Base-by-base conservation (phyloP, 2,797 vertebrate species). In the Serranus cabrilla region DNA sequence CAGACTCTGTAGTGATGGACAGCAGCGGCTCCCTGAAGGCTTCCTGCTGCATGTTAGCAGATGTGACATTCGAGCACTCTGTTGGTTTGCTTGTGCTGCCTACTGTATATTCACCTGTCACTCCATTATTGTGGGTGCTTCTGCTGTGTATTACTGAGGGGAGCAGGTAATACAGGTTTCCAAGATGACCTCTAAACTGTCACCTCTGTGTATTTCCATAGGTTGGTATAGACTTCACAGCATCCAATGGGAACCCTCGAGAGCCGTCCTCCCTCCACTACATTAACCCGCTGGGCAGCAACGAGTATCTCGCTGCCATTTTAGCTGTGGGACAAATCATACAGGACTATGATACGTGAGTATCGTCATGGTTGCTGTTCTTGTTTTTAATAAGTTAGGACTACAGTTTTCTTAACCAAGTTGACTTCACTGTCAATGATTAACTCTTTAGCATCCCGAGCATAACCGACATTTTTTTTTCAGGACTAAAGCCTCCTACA, bases 181-280 rank as follows among this genome's bases (percentile, higher is more conserved):
- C 13, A 11, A 14, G 2, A 31, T 7, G 4, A 58, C 18, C 11
- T 58, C 37, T 60, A 4, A 58, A 70, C 7, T 37, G 3, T 54
- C 60, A 17, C 52, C 21, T 67, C 43, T 77, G 20, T 88, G 11
- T 74, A 0, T 85, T 61, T 77, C 54, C 21, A 45, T 84, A 99
- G 98, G 98, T 99, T 11, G 98, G 98, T 40, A 99, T 99, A 65
- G 98, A 99, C 93, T 99, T 99, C 92, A 99, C 98, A 20, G 98
- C 98, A 31, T 99, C 98, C 82, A 99, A 99, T 0, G 98, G 98
- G 76, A 99, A 97, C 83, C 97, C 98, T 0, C 93, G 96, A 0
- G 98, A 99, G 79, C 94, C 97, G 2, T 97, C 97, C 13, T 99
- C 98, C 61, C 94, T 99, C 85, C 98, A 99, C 93, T 96, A 98